A percentile compares a stretch with the other conserved stretches of the same genome.
Conservation (phyloP, 2,888 invertebrate species). For the Campoplex capitator region DNA sequence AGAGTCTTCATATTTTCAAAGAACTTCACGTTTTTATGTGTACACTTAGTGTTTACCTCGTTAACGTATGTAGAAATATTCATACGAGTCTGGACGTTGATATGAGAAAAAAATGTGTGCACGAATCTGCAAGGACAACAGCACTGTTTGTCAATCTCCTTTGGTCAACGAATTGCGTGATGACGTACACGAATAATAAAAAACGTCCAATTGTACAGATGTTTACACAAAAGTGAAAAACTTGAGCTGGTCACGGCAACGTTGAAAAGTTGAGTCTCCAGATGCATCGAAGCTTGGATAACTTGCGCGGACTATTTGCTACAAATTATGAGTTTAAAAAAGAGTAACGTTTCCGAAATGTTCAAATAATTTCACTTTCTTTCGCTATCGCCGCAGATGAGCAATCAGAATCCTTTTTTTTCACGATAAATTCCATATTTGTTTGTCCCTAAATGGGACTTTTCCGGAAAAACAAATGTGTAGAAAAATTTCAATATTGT, state of each 20-base stretch:
- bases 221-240: not conserved
- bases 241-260: not conserved
- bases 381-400: too few species aligned
- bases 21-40: not conserved
- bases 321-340: too few species aligned
- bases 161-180: constrained; percentile 5
- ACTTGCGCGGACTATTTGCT: not conserved
- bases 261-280: not conserved
- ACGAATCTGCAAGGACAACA: constrained; percentile 48
- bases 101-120: constrained; percentile 26
- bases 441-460: too few species aligned
- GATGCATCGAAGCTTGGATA: not conserved
- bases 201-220: not conserved
- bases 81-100: constrained; percentile 52
- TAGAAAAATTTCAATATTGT: too few species aligned
- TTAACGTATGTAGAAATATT: constrained; percentile 52
- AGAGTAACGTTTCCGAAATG: too few species aligned
- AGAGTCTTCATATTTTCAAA: constrained; percentile 14
- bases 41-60: constrained; percentile 20
- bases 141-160: constrained; percentile 50
- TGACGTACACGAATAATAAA: not conserved
- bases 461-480: too few species aligned
- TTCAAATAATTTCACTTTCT: too few species aligned
- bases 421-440: too few species aligned
- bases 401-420: too few species aligned